Percentiles rank a stretch among this genome's conserved stretches.
Conservation (phyloP, 2,113 vertebrate species). For the Etheostoma cragini region DNA sequence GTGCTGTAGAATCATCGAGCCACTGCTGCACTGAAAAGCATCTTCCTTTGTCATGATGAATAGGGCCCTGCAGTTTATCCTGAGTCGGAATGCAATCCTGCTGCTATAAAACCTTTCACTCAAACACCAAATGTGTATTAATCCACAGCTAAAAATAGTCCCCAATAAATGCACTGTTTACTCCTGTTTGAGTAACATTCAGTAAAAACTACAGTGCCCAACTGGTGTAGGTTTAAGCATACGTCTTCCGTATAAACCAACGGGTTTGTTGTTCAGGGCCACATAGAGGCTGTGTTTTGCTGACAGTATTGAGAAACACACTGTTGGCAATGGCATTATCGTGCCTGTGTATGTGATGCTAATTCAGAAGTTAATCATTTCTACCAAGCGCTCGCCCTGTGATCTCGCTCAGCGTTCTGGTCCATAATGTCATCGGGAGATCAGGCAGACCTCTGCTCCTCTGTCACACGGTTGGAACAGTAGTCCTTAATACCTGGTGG, state of each 20-base stretch:
- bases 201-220: neutral
- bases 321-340: accelerated
- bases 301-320: neutral
- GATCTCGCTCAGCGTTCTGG: neutral
- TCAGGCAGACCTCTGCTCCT: slow-evolving; percentile 55
- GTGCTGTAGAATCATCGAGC: neutral
- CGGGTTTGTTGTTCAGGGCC: neutral
- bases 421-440: neutral
- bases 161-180: neutral
- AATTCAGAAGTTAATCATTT: neutral
- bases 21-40: neutral
- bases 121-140: neutral
- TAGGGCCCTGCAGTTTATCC: neutral
- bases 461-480: slow-evolving; percentile 66
- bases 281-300: neutral
- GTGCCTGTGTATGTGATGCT: neutral
- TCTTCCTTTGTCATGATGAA: neutral
- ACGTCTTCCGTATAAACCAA: neutral
- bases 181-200: neutral
- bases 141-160: neutral
- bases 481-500: slow-evolving; percentile 78
- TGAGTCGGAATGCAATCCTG: neutral
- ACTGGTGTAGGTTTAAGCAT: neutral
- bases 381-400: neutral
- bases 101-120: neutral